Evolutionary conservation across 2,888 invertebrate species (phyloP), one percentile per base, ranked within the genome.

Genomic region (Cordilura impudica): DNA sequence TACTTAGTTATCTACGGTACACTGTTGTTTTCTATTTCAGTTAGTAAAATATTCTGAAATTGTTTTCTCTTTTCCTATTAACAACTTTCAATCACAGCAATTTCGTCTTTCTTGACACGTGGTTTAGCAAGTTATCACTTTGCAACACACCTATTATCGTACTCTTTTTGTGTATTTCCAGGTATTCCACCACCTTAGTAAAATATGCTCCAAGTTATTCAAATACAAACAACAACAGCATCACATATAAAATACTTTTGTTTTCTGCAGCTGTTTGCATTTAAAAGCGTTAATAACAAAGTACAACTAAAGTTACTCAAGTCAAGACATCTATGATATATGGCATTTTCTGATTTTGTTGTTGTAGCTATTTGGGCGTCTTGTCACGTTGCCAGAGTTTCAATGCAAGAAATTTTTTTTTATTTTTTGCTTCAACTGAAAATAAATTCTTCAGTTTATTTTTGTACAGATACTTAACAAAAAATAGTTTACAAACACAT

Each of bases 341-440:
- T 39, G 1, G 35, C n/a, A 4, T 51, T 39, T 67, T 21, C n/a
- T 21, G 2, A n/a, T 60, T 43, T 45, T 60, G 18, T 51, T 51
- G 49, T 49, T 72, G n/a, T 70, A 49, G 43, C 29, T 63, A 63
- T 74, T 81, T 71, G 71, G 67, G 74, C 65, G 71, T 78, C 78
- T 78, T 74, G 78, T 78, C 78, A 81, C 81, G 81, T 81, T 78
- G 58, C n/a, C 19, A 63, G 26, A 65, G 53, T 45, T 73, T 78
- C 73, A 78, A 53, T 73, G 72, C 58, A 69, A 74, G 63, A 35
- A 14, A 18, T 19, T 58, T 65, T 31, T 47, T 18, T 23, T 51
- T 19, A 8, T 47, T 16, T 49, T 31, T 31, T 4, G n/a, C n/a
- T n/a, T n/a, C 35, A n/a, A 31, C 31, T 31, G 12, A 39, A 39